Percentiles rank a stretch among this genome's conserved stretches.
phyloP scores from a whole-genome alignment of 1,140 invertebrate species.

The Matsumurasca onukii region DNA sequence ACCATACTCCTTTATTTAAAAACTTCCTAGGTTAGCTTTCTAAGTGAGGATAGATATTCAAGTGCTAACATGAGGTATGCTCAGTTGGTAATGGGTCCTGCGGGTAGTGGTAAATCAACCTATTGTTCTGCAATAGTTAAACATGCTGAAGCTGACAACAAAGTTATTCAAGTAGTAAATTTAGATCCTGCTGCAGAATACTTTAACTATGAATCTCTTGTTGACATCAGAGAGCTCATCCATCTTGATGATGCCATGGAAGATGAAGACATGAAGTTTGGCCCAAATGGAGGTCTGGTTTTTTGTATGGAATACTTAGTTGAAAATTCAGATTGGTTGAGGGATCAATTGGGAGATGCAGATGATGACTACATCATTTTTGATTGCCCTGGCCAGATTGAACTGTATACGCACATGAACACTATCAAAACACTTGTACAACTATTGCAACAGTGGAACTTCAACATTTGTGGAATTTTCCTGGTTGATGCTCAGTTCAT shows the following conservation, averaged over 20 bases:
- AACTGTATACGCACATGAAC: slow-evolving; percentile 95
- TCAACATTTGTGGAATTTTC: slow-evolving; percentile 89
- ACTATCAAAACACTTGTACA: slow-evolving; percentile 83
- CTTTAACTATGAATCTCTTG: slow-evolving; percentile 87
- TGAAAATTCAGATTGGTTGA: slow-evolving; percentile 89
- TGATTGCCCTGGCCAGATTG: slow-evolving; percentile 98
- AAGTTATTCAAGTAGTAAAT: slow-evolving; percentile 87
- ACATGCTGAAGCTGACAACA: slow-evolving; percentile 73
- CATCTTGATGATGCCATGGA: slow-evolving; percentile 96
- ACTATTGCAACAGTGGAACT: slow-evolving; percentile 83
- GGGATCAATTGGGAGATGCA: slow-evolving; percentile 72
- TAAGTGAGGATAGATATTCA: no score
- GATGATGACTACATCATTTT: slow-evolving; percentile 95
- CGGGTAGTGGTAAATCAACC: slow-evolving; percentile 96
- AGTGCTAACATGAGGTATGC: slow-evolving; percentile 73
- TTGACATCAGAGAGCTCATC: slow-evolving; percentile 93
- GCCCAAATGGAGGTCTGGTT: slow-evolving; percentile 95
- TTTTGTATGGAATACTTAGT: slow-evolving; percentile 96
- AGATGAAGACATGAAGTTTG: slow-evolving; percentile 91
- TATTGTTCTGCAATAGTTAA: slow-evolving; percentile 90
- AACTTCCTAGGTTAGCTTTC: no score
- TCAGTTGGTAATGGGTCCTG: slow-evolving; percentile 94
- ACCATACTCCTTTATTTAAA: background rate
- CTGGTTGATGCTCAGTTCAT: slow-evolving; percentile 96
- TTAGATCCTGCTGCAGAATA: slow-evolving; percentile 96